A percentile compares a stretch with the other conserved stretches of the same genome.
Conservation (phyloP, 1,140 invertebrate genomes). For the Hesperophylax magnus region DNA sequence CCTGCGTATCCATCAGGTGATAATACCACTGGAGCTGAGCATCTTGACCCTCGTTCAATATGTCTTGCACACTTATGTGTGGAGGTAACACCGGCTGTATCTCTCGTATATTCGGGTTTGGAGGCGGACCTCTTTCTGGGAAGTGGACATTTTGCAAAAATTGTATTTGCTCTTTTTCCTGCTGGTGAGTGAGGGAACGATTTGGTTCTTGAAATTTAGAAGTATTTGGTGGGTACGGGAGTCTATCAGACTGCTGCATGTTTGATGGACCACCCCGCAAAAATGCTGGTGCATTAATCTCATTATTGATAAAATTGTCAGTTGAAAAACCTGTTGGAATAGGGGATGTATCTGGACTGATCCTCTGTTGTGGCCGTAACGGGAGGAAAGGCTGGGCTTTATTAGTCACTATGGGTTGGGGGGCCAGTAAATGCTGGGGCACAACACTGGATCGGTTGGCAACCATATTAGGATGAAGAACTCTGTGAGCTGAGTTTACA, state of each 20-base stretch:
- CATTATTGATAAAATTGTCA: constrained; percentile 47
- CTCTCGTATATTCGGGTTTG: constrained; percentile 62
- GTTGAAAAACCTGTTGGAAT: constrained; percentile 37
- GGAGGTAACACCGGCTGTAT: constrained; percentile 60
- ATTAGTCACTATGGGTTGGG: constrained; percentile 47
- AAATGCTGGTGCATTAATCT: constrained; percentile 45
- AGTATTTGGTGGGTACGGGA: constrained; percentile 41
- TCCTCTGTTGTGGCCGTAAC: constrained; percentile 46
- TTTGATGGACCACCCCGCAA: constrained; percentile 46
- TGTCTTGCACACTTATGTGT: constrained; percentile 58
- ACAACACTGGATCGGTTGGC: constrained; percentile 29
- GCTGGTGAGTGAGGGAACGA: constrained; percentile 40
- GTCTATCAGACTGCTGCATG: constrained; percentile 44
- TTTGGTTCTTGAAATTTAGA: constrained; percentile 50
- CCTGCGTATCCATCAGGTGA: constrained; percentile 65
- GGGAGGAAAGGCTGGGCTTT: constrained; percentile 52
- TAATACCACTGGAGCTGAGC: constrained; percentile 63
- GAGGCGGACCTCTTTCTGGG: constrained; percentile 63
- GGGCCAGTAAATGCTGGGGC: constrained; percentile 34
- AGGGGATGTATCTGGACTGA: constrained; percentile 51
- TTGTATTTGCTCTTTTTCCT: constrained; percentile 66
- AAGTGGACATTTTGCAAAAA: constrained; percentile 72
- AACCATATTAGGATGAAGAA: constrained; percentile 37
- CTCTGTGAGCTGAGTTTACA: constrained; percentile 12
- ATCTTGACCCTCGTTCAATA: constrained; percentile 53